Evolutionary conservation across 2,113 vertebrate species (phyloP).

Genomic region (Rattus norvegicus): GRCr8 NC_086020.1:63768501-63769000

Average conservation of each 20-base stretch:
- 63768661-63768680: background rate
- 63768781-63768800: background rate
- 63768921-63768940: background rate
- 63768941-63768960: background rate
- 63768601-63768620: background rate
- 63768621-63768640: background rate
- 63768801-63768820: background rate
- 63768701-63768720: background rate
- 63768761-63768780: background rate
- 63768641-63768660: background rate
- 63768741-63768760: background rate
- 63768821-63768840: background rate
- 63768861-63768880: background rate
- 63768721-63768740: background rate
- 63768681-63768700: background rate
- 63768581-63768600: background rate
- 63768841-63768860: background rate
- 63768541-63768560: background rate
- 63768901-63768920: background rate
- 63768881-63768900: background rate
- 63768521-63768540: background rate
- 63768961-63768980: background rate
- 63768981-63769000: background rate
- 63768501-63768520: background rate
- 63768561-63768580: background rate